Evolutionary conservation across 1,140 invertebrate genomes (phyloP), one percentile per base, ranked within the genome.

Genomic region (Leptinotarsa defecta): DNA sequence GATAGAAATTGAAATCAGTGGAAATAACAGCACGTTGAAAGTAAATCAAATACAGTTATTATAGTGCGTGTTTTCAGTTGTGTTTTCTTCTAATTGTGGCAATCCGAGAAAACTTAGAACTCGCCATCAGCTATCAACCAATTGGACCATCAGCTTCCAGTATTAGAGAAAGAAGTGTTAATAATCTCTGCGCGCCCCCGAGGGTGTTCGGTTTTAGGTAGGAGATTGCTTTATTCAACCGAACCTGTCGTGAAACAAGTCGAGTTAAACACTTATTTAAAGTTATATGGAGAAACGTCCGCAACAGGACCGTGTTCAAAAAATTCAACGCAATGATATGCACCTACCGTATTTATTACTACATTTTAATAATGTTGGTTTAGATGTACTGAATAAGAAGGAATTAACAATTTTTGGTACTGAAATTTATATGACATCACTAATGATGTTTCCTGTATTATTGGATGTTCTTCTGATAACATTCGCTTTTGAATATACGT

Each of bases 231-330:
- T 76, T 68, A 76, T 76, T 72, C 49, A 71, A 52, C 64, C 70
- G 22, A 67, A 65, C 62, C 63, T 57, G 67, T 68, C 70, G 70
- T 68, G 70, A 67, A 48, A 71, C 67, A 68, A 63, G 74, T 69
- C 63, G 69, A 74, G 68, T 73, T 76, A 76, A 76, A 76, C 75
- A 76, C 75, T 76, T 76, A 71, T 76, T 76, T 76, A 76, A 63
- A 34, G 67, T 43, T 68, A 43, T 48, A 48, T 49, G 11, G 24
- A 48, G 34, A 68, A 68, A 48, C 13, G 67, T n/a, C 67, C 34
- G 8, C 67, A 19, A 48, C 67, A 68, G 67, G 34, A 34, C n/a
- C 67, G 67, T 27, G 19, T n/a, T 48, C 15, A 57, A 57, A 13
- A 57, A 17, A 57, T 57, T 57, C n/a, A 57, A 17, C 15, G 15